Evolutionary conservation across 2,888 invertebrate species (phyloP), one percentile per base, ranked within the genome.

Genomic region (Eudasyphora cyanicolor): DNA sequence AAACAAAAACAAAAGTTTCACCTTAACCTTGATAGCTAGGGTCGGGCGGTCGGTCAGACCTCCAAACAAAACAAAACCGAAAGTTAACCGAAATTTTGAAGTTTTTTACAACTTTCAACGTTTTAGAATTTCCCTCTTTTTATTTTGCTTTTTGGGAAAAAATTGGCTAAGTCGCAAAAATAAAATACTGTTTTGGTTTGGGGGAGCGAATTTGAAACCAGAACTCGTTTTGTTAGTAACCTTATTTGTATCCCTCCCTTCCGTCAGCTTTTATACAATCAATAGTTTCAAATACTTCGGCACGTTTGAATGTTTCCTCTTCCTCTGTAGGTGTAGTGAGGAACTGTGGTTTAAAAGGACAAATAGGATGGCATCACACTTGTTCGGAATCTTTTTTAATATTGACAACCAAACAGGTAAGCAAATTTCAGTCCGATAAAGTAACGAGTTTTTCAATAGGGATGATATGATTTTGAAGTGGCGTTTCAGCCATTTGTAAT

Each of bases 231-330:
- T n/a, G n/a, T n/a, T n/a, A n/a, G n/a, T n/a, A n/a, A n/a, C 14
- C 45, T n/a, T 45, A n/a, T n/a, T 7, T n/a, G 24, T 67, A 42
- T 8, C 12, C 17, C 5, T 35, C 32, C 38, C 10, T n/a, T 24
- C 14, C 27, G 24, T 32, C 19, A 19, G 45, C 57, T 67, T 38
- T 76, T 64, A n/a, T 35, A 45, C 29, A 76, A 76, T 76, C 76
- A 57, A 76, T 76, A 57, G 69, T 76, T 76, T 57, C 27, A 29
- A 64, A 51, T 21, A 27, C 54, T 24, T 29, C 60, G 32, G 29
- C 29, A 32, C 60, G n/a, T 45, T 45, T 45, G n/a, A n/a, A n/a
- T n/a, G n/a, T 45, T 45, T 45, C 45, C 45, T n/a, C 45, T 45
- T 45, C 45, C 45, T 14, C n/a, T 45, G 14, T 12, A 3, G 14